Evolutionary conservation across 2,113 vertebrate genomes (phyloP), one percentile per base, ranked within the genome.

Genomic region (Pedionomus torquatus): DNA sequence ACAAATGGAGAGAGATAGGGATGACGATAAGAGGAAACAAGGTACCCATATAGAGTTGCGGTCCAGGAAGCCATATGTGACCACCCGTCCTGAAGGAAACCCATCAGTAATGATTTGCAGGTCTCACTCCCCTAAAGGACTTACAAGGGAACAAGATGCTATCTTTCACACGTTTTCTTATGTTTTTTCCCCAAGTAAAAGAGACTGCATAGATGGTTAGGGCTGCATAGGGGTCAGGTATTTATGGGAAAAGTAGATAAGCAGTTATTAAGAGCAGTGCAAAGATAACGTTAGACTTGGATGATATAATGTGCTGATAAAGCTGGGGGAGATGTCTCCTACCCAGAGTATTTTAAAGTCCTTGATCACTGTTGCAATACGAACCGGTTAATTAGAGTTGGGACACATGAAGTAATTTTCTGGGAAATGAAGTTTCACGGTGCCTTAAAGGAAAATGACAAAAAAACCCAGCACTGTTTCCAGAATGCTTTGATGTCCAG

Each of bases 281-380:
- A 80, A 83, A 90, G 57, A 85, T 79, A 93, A 95, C 46, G n/a
- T 76, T 89, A 82, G 70, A 87, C n/a, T 33, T 61, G 48, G 55
- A 87, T 89, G 65, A 89, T 89, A 31, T 4, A 81, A 61, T 69
- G n/a, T 49, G 37, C 49, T 82, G 83, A 95, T 95, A 87, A 94
- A 93, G 52, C 74, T 87, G 39, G 30, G 33, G 91, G 68, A 87
- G 80, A 71, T 48, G 17, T 93, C 84, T 78, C 60, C 48, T 75
- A 77, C 24, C 18, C 19, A 13, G 43, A 66, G 71, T 68, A 31
- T 93, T 93, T 90, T 57, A 89, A 94, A 95, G 76, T 37, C 85
- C 93, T 93, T 78, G 68, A 93, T 89, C 92, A 84, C 64, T 81
- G 79, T 55, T 89, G 72, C 72, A 94, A 48, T n/a, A 71, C 57